Evolutionary conservation across 2,797 vertebrate genomes (phyloP).

Genomic region (Coregonus suidteri): DNA sequence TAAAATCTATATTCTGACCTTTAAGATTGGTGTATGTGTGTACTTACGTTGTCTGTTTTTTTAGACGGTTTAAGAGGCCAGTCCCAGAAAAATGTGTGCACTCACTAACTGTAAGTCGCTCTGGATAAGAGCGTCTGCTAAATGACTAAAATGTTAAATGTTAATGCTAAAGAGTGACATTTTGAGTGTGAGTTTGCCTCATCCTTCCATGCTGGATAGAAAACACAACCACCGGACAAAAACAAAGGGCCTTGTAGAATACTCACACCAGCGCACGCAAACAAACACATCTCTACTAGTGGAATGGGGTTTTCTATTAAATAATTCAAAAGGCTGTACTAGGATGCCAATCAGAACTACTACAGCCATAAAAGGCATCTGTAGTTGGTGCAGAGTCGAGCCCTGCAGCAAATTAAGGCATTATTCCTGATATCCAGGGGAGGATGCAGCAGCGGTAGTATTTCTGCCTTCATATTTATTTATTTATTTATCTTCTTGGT

Average conservation of each 20-base stretch:
- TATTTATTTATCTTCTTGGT: conserved; percentile 71
- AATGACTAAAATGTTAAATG: too few species aligned
- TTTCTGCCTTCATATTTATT: conserved; percentile 73
- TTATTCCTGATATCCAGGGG: conserved; percentile 80
- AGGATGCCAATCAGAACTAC: conserved; percentile 84
- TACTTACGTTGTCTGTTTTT: background rate
- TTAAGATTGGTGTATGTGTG: background rate
- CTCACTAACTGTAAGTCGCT: too few species aligned
- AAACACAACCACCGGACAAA: conserved; percentile 39
- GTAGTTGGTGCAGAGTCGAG: conserved; percentile 68
- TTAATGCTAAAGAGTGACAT: conserved; percentile 15
- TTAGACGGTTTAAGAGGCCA: too few species aligned
- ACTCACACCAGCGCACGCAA: conserved; percentile 15
- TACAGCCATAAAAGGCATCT: conserved; percentile 79
- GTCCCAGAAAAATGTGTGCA: too few species aligned
- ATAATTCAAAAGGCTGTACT: conserved; percentile 82
- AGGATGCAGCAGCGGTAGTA: conserved; percentile 63
- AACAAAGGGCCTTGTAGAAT: conserved; percentile 31
- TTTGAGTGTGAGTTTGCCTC: conserved; percentile 43
- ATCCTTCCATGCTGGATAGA: conserved; percentile 52
- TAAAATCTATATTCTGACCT: background rate
- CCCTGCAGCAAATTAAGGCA: conserved; percentile 78
- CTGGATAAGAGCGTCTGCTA: too few species aligned
- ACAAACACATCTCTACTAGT: conserved; percentile 58
- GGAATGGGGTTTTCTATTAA: conserved; percentile 72